A percentile compares a stretch with the other conserved stretches of the same genome.
phyloP scores from a whole-genome alignment of 2,113 vertebrate species.

The Sander lucioperca region DNA sequence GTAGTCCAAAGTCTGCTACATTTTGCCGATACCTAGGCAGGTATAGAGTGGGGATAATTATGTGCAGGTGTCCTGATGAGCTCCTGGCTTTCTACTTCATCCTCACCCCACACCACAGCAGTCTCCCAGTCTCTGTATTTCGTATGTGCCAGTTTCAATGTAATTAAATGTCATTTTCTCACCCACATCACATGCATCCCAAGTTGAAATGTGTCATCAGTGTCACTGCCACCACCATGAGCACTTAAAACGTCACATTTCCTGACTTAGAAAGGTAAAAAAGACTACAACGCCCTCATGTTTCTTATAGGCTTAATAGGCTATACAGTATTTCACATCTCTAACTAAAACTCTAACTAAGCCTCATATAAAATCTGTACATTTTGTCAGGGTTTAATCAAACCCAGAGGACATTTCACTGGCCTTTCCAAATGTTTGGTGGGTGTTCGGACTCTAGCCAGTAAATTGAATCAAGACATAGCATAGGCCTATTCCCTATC shows the following conservation, averaged over 20 bases:
- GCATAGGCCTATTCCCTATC: neutral
- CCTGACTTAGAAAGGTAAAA: neutral
- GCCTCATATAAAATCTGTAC: slow-evolving; percentile 28
- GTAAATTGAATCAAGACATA: slow-evolving; percentile 29
- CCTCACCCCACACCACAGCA: slow-evolving; percentile 37
- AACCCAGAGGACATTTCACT: slow-evolving; percentile 39
- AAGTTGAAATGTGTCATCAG: slow-evolving; percentile 35
- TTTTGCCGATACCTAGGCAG: neutral
- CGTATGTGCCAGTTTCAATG: slow-evolving; percentile 27
- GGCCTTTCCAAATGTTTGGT: slow-evolving; percentile 41
- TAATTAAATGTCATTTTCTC: slow-evolving; percentile 62
- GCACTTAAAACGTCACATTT: neutral
- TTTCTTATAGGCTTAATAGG: neutral
- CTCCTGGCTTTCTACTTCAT: neutral
- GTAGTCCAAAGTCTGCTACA: neutral
- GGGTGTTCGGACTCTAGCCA: slow-evolving; percentile 23
- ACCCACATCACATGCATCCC: slow-evolving; percentile 41
- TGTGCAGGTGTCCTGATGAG: slow-evolving; percentile 41
- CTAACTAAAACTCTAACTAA: neutral
- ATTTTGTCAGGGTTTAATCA: slow-evolving; percentile 38
- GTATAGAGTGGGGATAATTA: slow-evolving; percentile 38
- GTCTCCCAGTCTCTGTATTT: slow-evolving; percentile 22
- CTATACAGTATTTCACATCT: neutral
- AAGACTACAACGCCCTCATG: neutral
- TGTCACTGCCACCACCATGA: neutral